Base-by-base conservation (phyloP, 2,113 vertebrate genomes). In the Dipodomys stephensi region DNA sequence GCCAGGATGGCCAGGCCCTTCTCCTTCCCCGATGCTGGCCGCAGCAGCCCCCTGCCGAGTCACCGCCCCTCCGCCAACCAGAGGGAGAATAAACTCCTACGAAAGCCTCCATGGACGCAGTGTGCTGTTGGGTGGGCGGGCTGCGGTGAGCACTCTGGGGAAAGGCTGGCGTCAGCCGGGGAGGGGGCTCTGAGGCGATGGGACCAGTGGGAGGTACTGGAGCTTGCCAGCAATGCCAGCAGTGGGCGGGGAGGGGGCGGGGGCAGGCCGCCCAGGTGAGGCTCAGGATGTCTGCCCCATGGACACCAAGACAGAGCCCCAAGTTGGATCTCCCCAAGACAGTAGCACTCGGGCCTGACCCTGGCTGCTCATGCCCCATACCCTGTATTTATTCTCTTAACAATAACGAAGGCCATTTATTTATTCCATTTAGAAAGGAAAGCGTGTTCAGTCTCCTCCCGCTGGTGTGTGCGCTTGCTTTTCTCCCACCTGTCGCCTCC, bases 351-450 rank as follows among this genome's bases (percentile, higher is more conserved):
- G 62, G 69, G 74, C 0, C 76, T 83, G 6, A 6, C 89, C 91
- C 92, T 67, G 28, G 87, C 77, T 57, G 67, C 19, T 0, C 15
- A 57, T 11, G 82, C 93, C 96, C 62, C 1, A 1, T 76, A 44
- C 35, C 87, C 95, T 82, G 77, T 96, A 97, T 97, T 97, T 97
- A 97, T 97, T 97, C 94, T 94, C 81, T 69, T 15, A 91, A 87
- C 94, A 84, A 39, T 94, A 94, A 94, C 94, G 82, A 83, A 92
- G 93, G 88, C 83, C 93, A n/a, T 93, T 96, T 97, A 97, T 97
- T 97, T 97, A 79, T 90, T 89, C 81, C 96, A 79, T 23, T 60
- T 82, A 53, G 18, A 71, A 73, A 79, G 83, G 91, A 81, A 74
- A 22, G 15, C 53, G 87, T 62, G 68, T 65, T 16, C 25, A 1